Base-by-base conservation (phyloP, 2,888 invertebrate species). In the Amphimallon solstitiale region DNA sequence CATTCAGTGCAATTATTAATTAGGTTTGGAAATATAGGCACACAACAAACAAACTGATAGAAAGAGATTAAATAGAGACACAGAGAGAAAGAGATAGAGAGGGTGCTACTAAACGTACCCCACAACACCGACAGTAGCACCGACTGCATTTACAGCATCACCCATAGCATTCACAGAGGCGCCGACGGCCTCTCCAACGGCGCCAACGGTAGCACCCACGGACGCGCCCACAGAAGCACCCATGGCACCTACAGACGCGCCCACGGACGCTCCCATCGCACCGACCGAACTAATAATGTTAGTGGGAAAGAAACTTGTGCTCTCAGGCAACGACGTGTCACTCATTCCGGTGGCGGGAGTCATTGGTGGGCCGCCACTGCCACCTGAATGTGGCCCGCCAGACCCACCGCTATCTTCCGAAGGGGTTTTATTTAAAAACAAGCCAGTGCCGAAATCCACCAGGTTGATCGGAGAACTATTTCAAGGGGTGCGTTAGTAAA, bases 371-470 rank as follows among this genome's bases (percentile, higher is more conserved):
- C 84, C 81, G 52, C 80, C 78, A 75, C 77, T 78, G 63, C 77
- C 76, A 48, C 75, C 77, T 17, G 78, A 78, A 67, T 76, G 77
- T 65, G 78, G 80, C 73, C 85, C 83, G 76, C 85, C 84, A 73
- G 83, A 82, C 75, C 87, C 87, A 82, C 91, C 91, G 83, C 89
- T 89, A 86, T 94, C 94, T 86, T 94, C 94, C 83, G 93, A 93
- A 81, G 94, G 94, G 79, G 94, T 94, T 87, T 94, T 94, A 88
- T 91, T 93, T 84, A 90, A 87, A 88, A 96, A 95, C 84, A 95
- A 88, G 84, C 95, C 95, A 80, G 94, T 93, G 84, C 96, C 94
- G 86, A 97, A 93, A 89, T 96, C 96, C 84, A 95, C 95, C 88
- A 97, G 89, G 88, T 94, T 94, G 86, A 94, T 94, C 81, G 94